Evolutionary conservation across 2,888 invertebrate species (phyloP), one percentile per base, ranked within the genome.

Genomic region (Mellilla xanthometata): DNA sequence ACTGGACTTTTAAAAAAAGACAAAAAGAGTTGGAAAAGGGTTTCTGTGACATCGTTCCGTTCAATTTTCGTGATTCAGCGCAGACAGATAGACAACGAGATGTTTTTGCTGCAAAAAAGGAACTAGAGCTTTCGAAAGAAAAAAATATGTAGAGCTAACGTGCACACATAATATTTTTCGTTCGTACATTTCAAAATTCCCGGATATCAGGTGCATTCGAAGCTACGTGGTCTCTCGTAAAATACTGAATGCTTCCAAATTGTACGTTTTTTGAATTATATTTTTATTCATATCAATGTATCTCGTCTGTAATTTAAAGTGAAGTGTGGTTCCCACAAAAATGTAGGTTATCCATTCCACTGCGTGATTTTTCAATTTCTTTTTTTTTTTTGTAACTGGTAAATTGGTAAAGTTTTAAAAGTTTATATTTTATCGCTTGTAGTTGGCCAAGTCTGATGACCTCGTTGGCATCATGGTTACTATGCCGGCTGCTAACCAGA

Each of bases 1-100:
- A 23, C 27, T 27, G 12, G 12, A 7, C 24, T 9, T 24, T 32
- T 31, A 62, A 48, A 40, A 28, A 22, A 4, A 28, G n/a, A 11
- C 6, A 10, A 28, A 28, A 28, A 35, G 8, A 15, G 5, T 3
- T 24, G 12, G 27, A 60, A 55, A 46, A 52, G 12, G n/a, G 12
- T 27, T 19, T 46, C 31, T 51, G 36, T 56, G 56, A 49, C 57
- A 56, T 54, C 44, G 54, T 52, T 54, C 34, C 38, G 52, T 60
- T 49, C 46, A 59, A 59, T 59, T 64, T 53, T 55, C 48, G 54
- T 52, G 54, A 62, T 61, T 52, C 34, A 24, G 22, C 15, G 11
- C 39, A 8, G 23, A 36, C 27, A 32, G 35, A 39, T 19, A 34
- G 46, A 45, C 35, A 27, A 38, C 27, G 10, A 54, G 49, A 52